Evolutionary conservation across 92 coral and sea anemone genomes (phyloP).

Genomic region (Porites rus): DNA sequence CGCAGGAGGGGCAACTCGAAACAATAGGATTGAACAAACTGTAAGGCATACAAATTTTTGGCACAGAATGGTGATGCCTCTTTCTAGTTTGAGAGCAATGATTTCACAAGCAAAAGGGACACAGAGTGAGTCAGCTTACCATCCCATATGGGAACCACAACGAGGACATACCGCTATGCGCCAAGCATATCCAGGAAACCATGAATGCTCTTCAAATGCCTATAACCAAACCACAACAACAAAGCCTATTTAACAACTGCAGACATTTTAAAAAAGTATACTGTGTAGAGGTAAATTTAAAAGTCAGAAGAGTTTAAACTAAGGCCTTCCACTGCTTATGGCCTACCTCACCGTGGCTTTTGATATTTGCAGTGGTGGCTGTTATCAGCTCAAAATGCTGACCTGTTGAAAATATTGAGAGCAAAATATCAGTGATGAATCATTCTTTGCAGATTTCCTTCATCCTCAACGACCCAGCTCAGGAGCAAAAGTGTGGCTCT

Average conservation of each 20-base stretch:
- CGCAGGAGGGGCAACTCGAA: too few species aligned
- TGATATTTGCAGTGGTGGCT: slow-evolving; percentile 78
- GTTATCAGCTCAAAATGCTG: slow-evolving; percentile 93
- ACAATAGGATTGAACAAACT: too few species aligned
- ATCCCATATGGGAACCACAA: slow-evolving; percentile 93
- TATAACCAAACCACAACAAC: neutral
- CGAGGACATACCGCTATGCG: slow-evolving; percentile 91
- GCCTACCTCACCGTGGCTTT: slow-evolving; percentile 79
- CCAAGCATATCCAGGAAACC: slow-evolving; percentile 98
- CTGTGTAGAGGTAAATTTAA: too few species aligned
- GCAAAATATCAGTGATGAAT: too few species aligned
- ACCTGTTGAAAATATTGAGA: slow-evolving; percentile 56
- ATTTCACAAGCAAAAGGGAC: neutral
- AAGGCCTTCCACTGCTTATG: slow-evolving; percentile 12
- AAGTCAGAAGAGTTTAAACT: too few species aligned
- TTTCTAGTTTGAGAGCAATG: neutral
- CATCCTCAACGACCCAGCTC: too few species aligned
- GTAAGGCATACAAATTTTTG: too few species aligned
- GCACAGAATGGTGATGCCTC: neutral
- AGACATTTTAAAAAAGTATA: too few species aligned
- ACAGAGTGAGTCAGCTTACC: slow-evolving; percentile 50
- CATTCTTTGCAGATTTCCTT: neutral
- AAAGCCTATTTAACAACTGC: too few species aligned
- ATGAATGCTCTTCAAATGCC: slow-evolving; percentile 86
- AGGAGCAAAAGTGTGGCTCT: too few species aligned